These are phyloP conservation scores for Cephalopterus ornatus DNA, from an alignment of 2,113 vertebrate genomes.

Conservation along the genomic window DNA sequence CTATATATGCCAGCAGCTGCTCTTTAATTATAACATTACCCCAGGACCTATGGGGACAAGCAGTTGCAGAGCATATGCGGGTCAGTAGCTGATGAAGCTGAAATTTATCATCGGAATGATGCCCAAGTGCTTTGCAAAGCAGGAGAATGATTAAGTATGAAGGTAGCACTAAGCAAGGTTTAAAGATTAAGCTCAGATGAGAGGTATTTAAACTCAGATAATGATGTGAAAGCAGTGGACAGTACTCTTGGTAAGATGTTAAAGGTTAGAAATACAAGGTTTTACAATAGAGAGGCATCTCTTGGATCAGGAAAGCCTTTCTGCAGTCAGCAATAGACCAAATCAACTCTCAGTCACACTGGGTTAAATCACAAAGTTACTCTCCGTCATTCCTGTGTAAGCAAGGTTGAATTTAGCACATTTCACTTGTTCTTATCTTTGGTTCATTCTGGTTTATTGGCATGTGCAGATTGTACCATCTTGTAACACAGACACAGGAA, in stretches of 20 bases:
- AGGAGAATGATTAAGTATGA: constrained; percentile 64
- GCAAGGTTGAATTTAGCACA: neutral
- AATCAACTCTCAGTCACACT: constrained; percentile 30
- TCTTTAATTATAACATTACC: constrained; percentile 51
- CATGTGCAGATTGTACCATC: neutral
- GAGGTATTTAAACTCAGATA: constrained; percentile 49
- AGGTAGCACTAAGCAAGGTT: constrained; percentile 49
- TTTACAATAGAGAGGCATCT: constrained; percentile 17
- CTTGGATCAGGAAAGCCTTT: constrained; percentile 10
- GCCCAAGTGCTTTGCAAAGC: constrained; percentile 44
- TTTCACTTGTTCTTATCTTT: neutral
- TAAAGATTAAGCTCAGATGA: constrained; percentile 49
- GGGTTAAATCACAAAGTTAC: constrained; percentile 14
- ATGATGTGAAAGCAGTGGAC: constrained; percentile 58
- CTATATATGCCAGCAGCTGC: constrained; percentile 43
- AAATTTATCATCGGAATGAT: constrained; percentile 64
- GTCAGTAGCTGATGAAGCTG: constrained; percentile 64
- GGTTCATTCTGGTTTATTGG: accelerated
- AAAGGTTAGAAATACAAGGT: constrained; percentile 61
- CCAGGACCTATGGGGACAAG: constrained; percentile 24
- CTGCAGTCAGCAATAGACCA: constrained; percentile 18
- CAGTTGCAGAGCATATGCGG: constrained; percentile 42
- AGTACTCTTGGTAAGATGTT: constrained; percentile 44
- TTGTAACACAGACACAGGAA: neutral
- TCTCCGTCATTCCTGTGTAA: neutral